Evolutionary conservation across 2,888 invertebrate genomes (phyloP), one percentile per base, ranked within the genome.

Genomic region (Dicycla oo): DNA sequence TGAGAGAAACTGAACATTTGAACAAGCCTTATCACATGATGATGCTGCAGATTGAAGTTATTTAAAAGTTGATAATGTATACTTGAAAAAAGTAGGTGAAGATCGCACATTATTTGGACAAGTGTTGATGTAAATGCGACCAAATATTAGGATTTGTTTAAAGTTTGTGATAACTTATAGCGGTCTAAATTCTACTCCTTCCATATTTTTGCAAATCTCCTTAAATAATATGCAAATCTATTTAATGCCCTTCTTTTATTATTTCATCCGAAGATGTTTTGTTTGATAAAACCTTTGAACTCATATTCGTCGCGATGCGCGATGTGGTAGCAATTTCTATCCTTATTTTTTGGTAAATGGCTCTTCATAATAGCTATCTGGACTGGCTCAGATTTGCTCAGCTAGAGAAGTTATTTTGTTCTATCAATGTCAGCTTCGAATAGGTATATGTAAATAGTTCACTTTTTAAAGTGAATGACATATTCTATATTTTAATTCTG

Each of bases 81-180:
- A 63, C 73, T 80, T 82, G 69, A 69, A 75, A 66, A 75, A 82
- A 69, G 49, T 80, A 67, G 82, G 81, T 80, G 78, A 83, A 82
- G 83, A 82, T 68, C 83, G 45, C 58, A 45, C 56, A 57, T 49
- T 74, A 57, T 69, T 82, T 81, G 49, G 53, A 56, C 56, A 73
- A 69, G 38, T 66, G 34, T 54, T 58, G 15, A 45, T 67, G 34
- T 80, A 54, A 62, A 65, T 58, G 26, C 54, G 30, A 38, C 38
- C 13, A 66, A 54, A 58, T 49, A 56, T 57, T 57, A 56, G 61
- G 49, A 66, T 56, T 72, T 58, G 8, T 63, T 78, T 70, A 30
- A 66, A 66, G 62, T 58, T 63, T 45, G 30, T 58, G 2, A 54
- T 26, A 69, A 49, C 53, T 53, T 53, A 51, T 18, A 1, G 10